Conservation (phyloP, 1,140 invertebrate genomes). For the Danaus melanippus region DNA sequence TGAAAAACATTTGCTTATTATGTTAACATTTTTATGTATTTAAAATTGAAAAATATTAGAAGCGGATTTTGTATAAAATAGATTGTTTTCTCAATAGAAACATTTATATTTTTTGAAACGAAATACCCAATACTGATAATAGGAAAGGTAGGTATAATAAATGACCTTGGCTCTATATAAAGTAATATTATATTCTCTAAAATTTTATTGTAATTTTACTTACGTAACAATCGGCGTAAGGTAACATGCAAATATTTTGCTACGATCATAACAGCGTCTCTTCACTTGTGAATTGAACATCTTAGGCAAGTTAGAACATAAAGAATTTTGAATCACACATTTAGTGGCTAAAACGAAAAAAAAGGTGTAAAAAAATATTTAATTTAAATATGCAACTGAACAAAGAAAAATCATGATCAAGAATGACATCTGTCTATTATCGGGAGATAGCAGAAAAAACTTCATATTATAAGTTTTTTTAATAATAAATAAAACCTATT, state of each 20-base stretch:
- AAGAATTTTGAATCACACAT: slow-evolving; percentile 1
- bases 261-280: slow-evolving; percentile 15
- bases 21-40: slow-evolving; percentile 4
- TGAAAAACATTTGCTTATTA: slow-evolving; percentile 6
- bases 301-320: slow-evolving; percentile 11
- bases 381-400: not conserved
- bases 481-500: not conserved
- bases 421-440: not conserved
- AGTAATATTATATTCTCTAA: slow-evolving; percentile 1
- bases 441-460: not conserved
- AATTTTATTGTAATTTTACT: slow-evolving; percentile 2
- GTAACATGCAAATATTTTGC: slow-evolving; percentile 14
- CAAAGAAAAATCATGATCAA: no score
- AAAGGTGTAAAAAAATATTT: slow-evolving; percentile 3
- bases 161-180: not conserved
- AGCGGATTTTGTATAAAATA: no score
- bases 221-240: slow-evolving; percentile 10
- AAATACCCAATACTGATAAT: not conserved
- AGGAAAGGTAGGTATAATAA: no score
- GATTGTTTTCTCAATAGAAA: not conserved
- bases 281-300: slow-evolving; percentile 8
- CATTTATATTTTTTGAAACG: slow-evolving; percentile 2
- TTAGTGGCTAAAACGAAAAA: slow-evolving; percentile 4
- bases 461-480: slow-evolving; percentile 1
- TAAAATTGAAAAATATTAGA: not conserved